Base-by-base conservation (phyloP, 2,888 invertebrate genomes). In the Diachrysia chrysitis region DNA sequence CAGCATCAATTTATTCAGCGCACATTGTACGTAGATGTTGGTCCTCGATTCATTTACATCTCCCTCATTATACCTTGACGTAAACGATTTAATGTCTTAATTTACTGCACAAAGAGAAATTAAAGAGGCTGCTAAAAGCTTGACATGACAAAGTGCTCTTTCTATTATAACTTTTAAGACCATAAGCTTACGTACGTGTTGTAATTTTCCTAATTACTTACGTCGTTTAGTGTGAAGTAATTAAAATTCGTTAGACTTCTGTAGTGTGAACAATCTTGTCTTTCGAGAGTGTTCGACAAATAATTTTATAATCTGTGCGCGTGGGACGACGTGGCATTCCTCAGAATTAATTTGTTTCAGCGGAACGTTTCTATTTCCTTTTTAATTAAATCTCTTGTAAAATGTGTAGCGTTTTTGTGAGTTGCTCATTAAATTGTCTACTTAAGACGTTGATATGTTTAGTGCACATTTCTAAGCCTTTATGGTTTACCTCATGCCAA, bases 51-150 rank as follows among this genome's bases (percentile, higher is more conserved):
- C 88, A 89, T 90, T 89, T 88, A 87, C 87, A 83, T 84, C 82
- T 81, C 83, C 83, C 87, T 88, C 87, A 90, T 92, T 91, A 90
- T 85, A 86, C 86, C 86, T 85, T 87, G 89, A 88, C 90, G 89
- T 91, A 92, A 93, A 92, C 93, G 92, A 92, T 93, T 93, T 93
- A 93, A 93, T 91, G 92, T 92, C 90, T 93, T 92, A 93, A 94
- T 94, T 94, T 93, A 90, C 91, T 90, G 91, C 88, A 91, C 93
- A 93, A 93, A 93, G 93, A 91, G 92, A 93, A 92, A 93, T 94
- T 93, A 93, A 94, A 92, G 90, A 91, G 91, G 88, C 90, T 91
- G 93, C 93, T 95, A 93, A 93, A 91, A 93, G 93, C 94, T 87
- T 91, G 92, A 93, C 93, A 92, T 93, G 93, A 94, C 92, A 92